Evolutionary conservation across 2,888 invertebrate species (phyloP).

Genomic region (Isotomurus palustris): DNA sequence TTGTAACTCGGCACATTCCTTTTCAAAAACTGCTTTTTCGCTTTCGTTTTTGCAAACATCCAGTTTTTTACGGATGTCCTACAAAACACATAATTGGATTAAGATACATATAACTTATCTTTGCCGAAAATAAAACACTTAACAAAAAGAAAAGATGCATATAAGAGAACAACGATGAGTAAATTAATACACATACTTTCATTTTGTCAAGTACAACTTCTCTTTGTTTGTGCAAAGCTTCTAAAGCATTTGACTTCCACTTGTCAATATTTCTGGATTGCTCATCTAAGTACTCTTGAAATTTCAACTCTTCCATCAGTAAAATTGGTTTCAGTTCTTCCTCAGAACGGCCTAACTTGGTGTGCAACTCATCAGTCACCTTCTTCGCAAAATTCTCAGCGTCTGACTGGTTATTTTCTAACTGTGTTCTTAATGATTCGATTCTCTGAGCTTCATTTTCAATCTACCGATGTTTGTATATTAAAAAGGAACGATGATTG

Average conservation of each 20-base stretch:
- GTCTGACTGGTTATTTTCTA: constrained; percentile 37
- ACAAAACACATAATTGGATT: background rate
- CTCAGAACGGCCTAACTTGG: constrained; percentile 36
- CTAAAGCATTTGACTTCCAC: constrained; percentile 33
- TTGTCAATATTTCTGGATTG: constrained; percentile 38
- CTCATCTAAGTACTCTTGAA: constrained; percentile 32
- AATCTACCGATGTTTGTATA: constrained; percentile 29
- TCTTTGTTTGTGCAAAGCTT: constrained; percentile 29
- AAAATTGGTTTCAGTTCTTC: constrained; percentile 34
- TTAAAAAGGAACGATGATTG: constrained; percentile 8
- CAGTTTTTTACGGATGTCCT: constrained; percentile 35
- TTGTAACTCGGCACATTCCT: constrained; percentile 25
- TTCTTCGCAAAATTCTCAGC: constrained; percentile 22
- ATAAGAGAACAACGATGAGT: constrained; percentile 4
- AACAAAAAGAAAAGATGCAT: constrained; percentile 9
- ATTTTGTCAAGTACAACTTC: constrained; percentile 30
- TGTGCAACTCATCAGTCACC: constrained; percentile 26
- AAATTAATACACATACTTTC: constrained; percentile 33
- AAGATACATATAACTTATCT: background rate
- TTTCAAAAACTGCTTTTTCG: constrained; percentile 21
- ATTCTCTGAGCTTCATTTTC: constrained; percentile 42
- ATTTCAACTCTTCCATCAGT: constrained; percentile 34
- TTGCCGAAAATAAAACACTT: background rate
- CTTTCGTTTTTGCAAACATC: constrained; percentile 24
- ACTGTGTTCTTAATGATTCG: constrained; percentile 31